Base-by-base conservation (phyloP, 1,140 invertebrate species). In the Saccostrea echinata region DNA sequence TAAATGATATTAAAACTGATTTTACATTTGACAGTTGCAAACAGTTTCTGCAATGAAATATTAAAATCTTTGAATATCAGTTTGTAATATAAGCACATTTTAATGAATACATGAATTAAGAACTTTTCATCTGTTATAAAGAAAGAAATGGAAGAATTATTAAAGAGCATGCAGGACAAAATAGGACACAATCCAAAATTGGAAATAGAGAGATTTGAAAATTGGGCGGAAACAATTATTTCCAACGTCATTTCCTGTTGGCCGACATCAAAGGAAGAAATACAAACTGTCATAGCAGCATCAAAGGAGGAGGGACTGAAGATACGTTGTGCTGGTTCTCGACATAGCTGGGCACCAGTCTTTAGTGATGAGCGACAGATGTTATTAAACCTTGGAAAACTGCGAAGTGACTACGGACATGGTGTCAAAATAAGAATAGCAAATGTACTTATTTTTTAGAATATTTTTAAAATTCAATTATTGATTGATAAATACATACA, bases 301-400 rank as follows among this genome's bases (percentile, higher is more conserved):
- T 68, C 68, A 16, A 51, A 35, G 9, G 82, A 61, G 18, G 24
- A 84, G 21, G 64, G 21, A 21, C 6, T 84, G 9, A 30, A 55
- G 11, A 24, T 80, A 52, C 55, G 84, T 55, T 84, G 64, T 80
- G 61, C 83, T 35, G 83, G 82, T 55, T n/a, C 82, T 3, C 3
- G 27, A 80, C 84, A 84, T 18, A 84, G 84, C 82, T 88, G 86
- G 86, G 57, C 86, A 43, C 86, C 86, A n/a, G 18, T 88, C 8
- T 88, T 88, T 55, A 24, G 64, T 12, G 86, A 88, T 52, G 24
- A 33, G 3, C n/a, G 43, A 13, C 82, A 88, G 24, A 30, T 83
- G 1, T 53, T 83, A 24, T 51, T 83, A 6, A 21, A 51, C 1
- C 43, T 83, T 83, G 81, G 24, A 18, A 83, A 83, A 53, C 11